These are phyloP conservation scores for Ursus arctos DNA, from an alignment of 2,113 vertebrate genomes.

Conservation along the genomic window DNA sequence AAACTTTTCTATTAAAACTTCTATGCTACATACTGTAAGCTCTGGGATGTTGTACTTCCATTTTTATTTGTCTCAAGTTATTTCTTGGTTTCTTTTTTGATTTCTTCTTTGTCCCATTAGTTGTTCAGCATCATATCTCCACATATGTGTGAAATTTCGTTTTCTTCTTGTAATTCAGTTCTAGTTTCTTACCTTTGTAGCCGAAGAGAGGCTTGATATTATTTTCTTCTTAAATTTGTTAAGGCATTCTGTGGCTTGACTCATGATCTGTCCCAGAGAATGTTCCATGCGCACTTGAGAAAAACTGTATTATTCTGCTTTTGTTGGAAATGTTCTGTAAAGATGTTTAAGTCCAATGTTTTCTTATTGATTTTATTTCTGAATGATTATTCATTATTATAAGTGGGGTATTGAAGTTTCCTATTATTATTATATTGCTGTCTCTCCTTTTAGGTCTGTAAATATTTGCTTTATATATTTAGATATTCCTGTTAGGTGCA, in stretches of 20 bases:
- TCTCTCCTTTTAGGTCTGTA: not conserved
- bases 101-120: not conserved
- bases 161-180: not conserved
- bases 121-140: not conserved
- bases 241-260: not conserved
- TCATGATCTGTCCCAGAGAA: not conserved
- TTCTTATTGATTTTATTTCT: not conserved
- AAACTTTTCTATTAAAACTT: not conserved
- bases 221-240: not conserved
- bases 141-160: not conserved
- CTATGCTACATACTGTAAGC: not conserved
- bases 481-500: not conserved
- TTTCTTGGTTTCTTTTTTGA: not conserved
- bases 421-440: not conserved
- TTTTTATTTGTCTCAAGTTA: not conserved
- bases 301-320: not conserved
- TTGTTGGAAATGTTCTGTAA: not conserved
- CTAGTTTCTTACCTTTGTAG: not conserved
- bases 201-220: not conserved
- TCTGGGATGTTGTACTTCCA: not conserved
- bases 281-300: not conserved
- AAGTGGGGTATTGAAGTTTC: not conserved
- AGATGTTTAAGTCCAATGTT: not conserved
- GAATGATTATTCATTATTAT: not conserved
- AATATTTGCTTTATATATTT: not conserved